Conservation (phyloP, 2,113 vertebrate genomes). For the Chlorodrepanis virens region DNA sequence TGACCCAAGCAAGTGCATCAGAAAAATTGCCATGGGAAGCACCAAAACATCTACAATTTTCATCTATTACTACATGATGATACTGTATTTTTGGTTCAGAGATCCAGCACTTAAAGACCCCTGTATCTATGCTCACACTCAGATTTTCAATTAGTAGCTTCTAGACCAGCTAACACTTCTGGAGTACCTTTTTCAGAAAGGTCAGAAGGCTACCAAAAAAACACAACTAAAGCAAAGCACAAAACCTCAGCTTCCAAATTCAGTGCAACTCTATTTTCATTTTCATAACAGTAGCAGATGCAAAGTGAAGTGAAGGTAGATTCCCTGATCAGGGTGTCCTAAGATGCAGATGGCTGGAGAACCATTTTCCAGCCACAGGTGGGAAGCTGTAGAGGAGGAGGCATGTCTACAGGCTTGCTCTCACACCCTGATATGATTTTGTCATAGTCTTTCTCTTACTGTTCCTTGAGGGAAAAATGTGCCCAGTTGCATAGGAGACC, state of each 20-base stretch:
- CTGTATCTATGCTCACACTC: background rate
- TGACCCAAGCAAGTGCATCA: background rate
- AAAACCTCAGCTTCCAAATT: background rate
- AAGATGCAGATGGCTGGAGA: background rate
- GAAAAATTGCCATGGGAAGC: background rate
- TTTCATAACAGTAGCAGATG: background rate
- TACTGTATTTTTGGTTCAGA: background rate
- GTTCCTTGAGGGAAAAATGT: background rate
- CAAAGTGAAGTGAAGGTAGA: background rate
- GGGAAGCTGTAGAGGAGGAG: background rate
- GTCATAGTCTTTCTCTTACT: background rate
- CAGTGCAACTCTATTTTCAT: background rate
- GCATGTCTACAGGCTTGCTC: background rate
- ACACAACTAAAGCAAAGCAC: background rate
- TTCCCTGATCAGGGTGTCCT: background rate
- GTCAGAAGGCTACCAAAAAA: background rate
- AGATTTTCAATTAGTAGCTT: background rate
- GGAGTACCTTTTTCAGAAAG: background rate
- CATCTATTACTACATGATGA: background rate
- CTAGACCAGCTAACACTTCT: background rate
- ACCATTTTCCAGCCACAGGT: background rate
- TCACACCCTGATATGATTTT: background rate
- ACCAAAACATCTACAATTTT: background rate
- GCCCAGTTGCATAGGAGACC: background rate
- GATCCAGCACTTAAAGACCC: background rate